These are phyloP conservation scores for Thyatira batis DNA, from an alignment of 2,888 invertebrate genomes.

Conservation along the genomic window DNA sequence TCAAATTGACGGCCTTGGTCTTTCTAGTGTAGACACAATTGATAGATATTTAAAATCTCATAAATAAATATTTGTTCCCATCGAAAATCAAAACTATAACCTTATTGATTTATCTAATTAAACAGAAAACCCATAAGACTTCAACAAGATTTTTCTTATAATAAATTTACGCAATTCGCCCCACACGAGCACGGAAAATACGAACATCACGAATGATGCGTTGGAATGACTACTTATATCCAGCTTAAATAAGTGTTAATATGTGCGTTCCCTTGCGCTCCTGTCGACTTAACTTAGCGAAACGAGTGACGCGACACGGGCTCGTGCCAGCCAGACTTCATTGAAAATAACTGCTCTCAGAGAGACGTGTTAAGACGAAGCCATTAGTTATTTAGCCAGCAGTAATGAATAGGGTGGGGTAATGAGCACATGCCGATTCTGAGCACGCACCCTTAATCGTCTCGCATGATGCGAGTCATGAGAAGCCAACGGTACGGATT, in stretches of 20 bases:
- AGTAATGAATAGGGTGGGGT: conserved; percentile 74
- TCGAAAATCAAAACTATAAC: too few species aligned
- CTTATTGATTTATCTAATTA: too few species aligned
- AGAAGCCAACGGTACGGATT: conserved; percentile 42
- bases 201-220: background rate
- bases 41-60: too few species aligned
- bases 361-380: conserved; percentile 58
- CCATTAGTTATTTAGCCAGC: conserved; percentile 72
- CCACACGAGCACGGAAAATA: background rate
- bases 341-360: conserved; percentile 64
- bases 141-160: background rate
- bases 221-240: conserved; percentile 5
- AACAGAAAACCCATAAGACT: background rate
- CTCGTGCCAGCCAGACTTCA: conserved; percentile 39
- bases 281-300: conserved; percentile 21
- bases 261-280: conserved; percentile 17
- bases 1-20: too few species aligned
- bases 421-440: conserved; percentile 74
- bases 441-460: conserved; percentile 71
- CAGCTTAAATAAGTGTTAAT: conserved; percentile 36
- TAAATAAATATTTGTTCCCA: too few species aligned
- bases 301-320: conserved; percentile 18
- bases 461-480: conserved; percentile 35
- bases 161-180: background rate
- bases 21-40: too few species aligned